Conservation (phyloP, 2,797 vertebrate genomes). For the Aplochiton taeniatus region DNA sequence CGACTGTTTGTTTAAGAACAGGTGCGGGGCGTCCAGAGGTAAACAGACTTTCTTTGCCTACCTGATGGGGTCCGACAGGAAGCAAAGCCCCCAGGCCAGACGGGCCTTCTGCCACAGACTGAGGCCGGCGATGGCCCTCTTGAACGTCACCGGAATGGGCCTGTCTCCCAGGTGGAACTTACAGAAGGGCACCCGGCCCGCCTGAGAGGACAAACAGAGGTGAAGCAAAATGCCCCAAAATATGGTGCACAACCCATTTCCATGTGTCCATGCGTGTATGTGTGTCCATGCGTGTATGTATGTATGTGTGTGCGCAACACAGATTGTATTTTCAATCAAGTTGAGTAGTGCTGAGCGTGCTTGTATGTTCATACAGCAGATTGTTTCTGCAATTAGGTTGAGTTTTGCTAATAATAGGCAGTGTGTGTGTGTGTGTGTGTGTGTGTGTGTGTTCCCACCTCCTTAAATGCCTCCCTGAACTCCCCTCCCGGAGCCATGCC, state of each 20-base stretch:
- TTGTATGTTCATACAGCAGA: too few relatives aligned
- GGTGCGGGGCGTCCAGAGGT: too few relatives aligned
- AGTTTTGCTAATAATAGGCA: not conserved
- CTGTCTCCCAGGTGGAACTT: slow-evolving; percentile 97
- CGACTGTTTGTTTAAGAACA: too few relatives aligned
- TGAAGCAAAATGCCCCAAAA: not conserved
- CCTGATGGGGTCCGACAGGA: slow-evolving; percentile 98
- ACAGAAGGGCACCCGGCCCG: slow-evolving; percentile 95
- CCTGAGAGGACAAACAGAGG: slow-evolving; percentile 75
- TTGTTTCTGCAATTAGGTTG: too few relatives aligned
- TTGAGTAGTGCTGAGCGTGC: too few relatives aligned
- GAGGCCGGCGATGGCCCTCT: slow-evolving; percentile 95
- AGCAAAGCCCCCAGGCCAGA: slow-evolving; percentile 96
- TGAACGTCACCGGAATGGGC: slow-evolving; percentile 97
- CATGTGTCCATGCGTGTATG: not conserved
- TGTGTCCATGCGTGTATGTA: not conserved
- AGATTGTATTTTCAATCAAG: too few relatives aligned
- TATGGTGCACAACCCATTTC: too few relatives aligned
- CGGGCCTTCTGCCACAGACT: slow-evolving; percentile 98
- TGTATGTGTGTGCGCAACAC: too few relatives aligned
- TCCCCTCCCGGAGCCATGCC: slow-evolving; percentile 98
- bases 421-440: not conserved
- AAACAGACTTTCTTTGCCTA: slow-evolving; percentile 44
- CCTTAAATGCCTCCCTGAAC: slow-evolving; percentile 97
- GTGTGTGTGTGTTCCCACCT: slow-evolving; percentile 72